Evolutionary conservation across 2,113 vertebrate genomes (phyloP).

Genomic region (Meriones unguiculatus): DNA sequence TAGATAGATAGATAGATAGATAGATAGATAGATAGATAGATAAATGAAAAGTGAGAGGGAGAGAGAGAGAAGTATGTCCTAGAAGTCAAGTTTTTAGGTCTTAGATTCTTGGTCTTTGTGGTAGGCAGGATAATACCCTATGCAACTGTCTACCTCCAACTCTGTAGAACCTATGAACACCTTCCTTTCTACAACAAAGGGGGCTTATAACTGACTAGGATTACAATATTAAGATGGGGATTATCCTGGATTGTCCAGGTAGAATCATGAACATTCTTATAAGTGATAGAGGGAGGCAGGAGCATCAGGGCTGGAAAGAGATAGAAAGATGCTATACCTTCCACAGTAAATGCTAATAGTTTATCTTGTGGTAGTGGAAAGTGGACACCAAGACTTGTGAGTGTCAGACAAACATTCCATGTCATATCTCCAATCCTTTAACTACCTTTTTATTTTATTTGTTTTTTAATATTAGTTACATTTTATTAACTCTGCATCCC

Average conservation of each 20-base stretch:
- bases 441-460: not conserved
- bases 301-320: not conserved
- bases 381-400: not conserved
- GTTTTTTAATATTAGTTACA: too few species aligned
- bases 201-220: not conserved
- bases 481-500: too few species aligned
- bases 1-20: too few species aligned
- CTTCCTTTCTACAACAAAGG: not conserved
- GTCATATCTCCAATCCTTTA: not conserved
- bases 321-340: rapidly evolving
- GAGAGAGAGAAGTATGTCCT: not conserved
- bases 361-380: not conserved
- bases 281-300: not conserved
- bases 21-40: not conserved
- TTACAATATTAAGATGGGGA: not conserved
- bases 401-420: not conserved
- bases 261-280: not conserved
- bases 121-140: not conserved
- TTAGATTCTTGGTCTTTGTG: not conserved
- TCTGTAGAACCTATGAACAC: not conserved
- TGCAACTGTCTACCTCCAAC: not conserved
- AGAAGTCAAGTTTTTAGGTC: not conserved
- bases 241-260: not conserved
- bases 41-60: not conserved
- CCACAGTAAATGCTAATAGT: not conserved